These are phyloP conservation scores for Pyrrhopygopsis socrates DNA, from an alignment of 2,888 invertebrate species.

Conservation along the genomic window DNA sequence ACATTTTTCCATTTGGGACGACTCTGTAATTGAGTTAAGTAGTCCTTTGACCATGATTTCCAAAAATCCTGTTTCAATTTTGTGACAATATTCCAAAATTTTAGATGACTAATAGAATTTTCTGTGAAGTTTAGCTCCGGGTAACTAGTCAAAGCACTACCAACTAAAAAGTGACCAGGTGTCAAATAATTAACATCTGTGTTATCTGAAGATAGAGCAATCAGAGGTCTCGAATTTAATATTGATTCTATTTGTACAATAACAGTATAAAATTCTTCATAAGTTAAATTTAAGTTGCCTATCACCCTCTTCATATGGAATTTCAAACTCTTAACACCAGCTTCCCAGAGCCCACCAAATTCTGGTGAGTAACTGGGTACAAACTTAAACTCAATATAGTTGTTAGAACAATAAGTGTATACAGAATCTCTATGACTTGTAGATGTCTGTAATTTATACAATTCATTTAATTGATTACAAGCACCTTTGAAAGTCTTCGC, in stretches of 20 bases:
- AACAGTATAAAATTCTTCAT: conserved; percentile 55
- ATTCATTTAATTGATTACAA: neutral
- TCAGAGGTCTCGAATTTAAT: conserved; percentile 57
- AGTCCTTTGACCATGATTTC: neutral
- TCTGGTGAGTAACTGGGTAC: conserved; percentile 12
- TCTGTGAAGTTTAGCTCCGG: neutral
- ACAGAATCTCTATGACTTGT: neutral
- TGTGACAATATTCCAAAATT: neutral
- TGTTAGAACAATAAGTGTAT: neutral
- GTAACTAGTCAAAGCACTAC: conserved; percentile 23
- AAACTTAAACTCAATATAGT: conserved; percentile 8
- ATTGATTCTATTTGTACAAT: conserved; percentile 55
- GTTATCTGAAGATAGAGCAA: conserved; percentile 34
- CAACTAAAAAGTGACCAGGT: conserved; percentile 62
- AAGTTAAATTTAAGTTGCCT: conserved; percentile 40
- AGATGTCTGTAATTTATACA: neutral
- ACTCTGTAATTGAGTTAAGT: neutral
- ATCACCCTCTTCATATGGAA: conserved; percentile 47
- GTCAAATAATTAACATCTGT: conserved; percentile 38
- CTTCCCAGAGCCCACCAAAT: conserved; percentile 14
- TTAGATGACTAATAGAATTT: neutral
- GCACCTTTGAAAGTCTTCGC: neutral
- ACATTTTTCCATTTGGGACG: neutral
- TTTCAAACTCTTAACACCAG: conserved; percentile 31
- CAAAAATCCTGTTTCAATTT: neutral